Base-by-base conservation (phyloP, 2,888 invertebrate species). In the Drosophila flavopinicola region DNA sequence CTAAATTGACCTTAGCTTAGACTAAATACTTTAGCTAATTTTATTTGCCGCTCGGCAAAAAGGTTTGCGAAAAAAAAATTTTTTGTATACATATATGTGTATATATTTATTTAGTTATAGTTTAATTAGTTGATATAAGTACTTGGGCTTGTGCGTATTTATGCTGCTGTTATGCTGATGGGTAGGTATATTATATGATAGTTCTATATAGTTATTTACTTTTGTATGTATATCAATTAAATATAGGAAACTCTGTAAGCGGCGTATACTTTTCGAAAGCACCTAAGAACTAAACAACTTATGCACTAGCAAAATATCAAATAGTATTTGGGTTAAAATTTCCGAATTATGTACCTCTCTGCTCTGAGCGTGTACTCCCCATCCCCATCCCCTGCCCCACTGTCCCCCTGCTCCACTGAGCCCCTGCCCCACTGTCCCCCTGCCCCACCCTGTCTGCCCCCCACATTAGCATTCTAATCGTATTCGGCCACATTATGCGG, bases 191-290 rank as follows among this genome's bases (percentile, higher is more conserved):
- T 48, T 41, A 23, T 57, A 17, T 45, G 30, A 41, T 48, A 45
- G 35, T 38, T 32, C 59, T 65, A 47, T 64, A 15, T 63, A 45
- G 32, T 38, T 60, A 49, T 65, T 23, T 29, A 29, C 58, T 42
- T 57, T 39, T 61, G 39, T 30, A 9, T 13, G 11, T 57, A 38
- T 60, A 57, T 58, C 59, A 78, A 57, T 73, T 82, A 78, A 82
- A 71, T 79, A 79, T 83, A 83, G 85, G 83, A 83, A 83, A 83
- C 83, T 80, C 77, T 85, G 65, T 73, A 71, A 85, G 82, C 83
- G 78, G 78, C 89, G 89, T 89, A 89, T 88, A 89, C 89, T 87
- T 86, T 88, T 88, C 73, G 71, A 88, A 88, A 88, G 89, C 89
- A 88, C 83, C 85, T 87, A 85, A 78, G 47, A 68, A 75, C 72